A percentile compares a stretch with the other conserved stretches of the same genome.
These are phyloP conservation scores for Pseudonaja textilis DNA, from an alignment of 2,113 vertebrate species.

Conservation along the genomic window DNA sequence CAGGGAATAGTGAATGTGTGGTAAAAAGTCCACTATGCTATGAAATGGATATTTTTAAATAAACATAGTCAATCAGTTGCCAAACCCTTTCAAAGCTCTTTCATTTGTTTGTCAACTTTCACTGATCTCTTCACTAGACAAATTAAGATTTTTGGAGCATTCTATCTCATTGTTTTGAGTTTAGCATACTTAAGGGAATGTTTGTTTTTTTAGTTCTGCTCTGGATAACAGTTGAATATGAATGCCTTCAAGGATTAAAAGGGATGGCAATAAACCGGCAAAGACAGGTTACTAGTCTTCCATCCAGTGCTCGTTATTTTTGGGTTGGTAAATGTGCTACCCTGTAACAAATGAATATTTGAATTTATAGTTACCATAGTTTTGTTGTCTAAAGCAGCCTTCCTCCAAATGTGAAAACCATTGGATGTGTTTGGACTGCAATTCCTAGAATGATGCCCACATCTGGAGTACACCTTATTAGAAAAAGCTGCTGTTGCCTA, in stretches of 20 bases:
- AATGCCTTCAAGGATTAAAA: background rate
- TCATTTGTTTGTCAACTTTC: background rate
- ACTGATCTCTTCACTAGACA: slow-evolving; percentile 11
- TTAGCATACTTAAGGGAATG: background rate
- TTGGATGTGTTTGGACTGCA: background rate
- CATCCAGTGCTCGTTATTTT: background rate
- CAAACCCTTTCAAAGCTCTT: background rate
- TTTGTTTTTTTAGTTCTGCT: background rate
- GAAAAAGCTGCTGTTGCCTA: background rate
- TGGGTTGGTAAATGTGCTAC: background rate
- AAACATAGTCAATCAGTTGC: background rate
- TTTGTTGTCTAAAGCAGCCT: background rate
- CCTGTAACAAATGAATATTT: background rate
- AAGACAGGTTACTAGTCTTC: background rate
- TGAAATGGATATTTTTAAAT: background rate
- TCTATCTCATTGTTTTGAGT: background rate
- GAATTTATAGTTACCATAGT: background rate
- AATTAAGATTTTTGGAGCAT: slow-evolving; percentile 9
- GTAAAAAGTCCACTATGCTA: background rate
- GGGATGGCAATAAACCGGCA: background rate
- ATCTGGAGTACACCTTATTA: background rate
- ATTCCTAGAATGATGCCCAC: background rate
- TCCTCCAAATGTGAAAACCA: background rate
- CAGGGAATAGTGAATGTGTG: background rate
- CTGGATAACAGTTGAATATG: background rate